Percentiles rank a stretch among this genome's conserved stretches.
Evolutionary conservation across 2,797 vertebrate genomes (phyloP).

Genomic region (Dryobates pubescens): DNA sequence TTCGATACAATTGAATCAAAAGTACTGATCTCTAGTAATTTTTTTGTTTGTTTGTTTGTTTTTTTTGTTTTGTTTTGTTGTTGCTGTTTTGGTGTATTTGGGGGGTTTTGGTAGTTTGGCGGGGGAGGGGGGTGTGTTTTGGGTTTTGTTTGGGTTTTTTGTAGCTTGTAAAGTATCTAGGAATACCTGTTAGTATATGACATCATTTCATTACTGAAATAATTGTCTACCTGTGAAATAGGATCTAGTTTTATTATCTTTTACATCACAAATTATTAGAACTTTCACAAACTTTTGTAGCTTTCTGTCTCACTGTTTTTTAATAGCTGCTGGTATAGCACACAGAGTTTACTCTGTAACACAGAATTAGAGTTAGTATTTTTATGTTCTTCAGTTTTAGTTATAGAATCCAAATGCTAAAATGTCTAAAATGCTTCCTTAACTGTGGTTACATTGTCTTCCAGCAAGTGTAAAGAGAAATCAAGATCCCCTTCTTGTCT

Average conservation of each 20-base stretch:
- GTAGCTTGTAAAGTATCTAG: background rate
- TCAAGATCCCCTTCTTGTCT: background rate
- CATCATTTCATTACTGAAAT: background rate
- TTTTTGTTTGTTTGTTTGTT: too few species aligned
- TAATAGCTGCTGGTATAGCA: background rate
- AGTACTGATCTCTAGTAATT: background rate
- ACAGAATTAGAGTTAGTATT: background rate
- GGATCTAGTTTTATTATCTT: background rate
- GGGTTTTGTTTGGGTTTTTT: background rate
- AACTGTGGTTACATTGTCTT: background rate
- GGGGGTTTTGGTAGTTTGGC: too few species aligned
- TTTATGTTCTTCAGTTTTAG: background rate
- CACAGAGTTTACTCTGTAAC: background rate
- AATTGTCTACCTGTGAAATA: background rate
- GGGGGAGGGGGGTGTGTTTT: too few species aligned
- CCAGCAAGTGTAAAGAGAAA: slow-evolving; percentile 15
- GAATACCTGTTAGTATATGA: background rate
- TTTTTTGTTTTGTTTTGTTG: too few species aligned
- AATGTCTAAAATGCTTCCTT: background rate
- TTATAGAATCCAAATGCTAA: background rate
- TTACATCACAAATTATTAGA: background rate
- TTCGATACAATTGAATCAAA: background rate
- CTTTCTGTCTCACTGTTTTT: background rate
- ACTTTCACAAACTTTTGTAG: background rate
- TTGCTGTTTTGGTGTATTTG: too few species aligned